A percentile compares a stretch with the other conserved stretches of the same genome.
Evolutionary conservation across 2,888 invertebrate species (phyloP).

Genomic region (Cephus spinipes): DNA sequence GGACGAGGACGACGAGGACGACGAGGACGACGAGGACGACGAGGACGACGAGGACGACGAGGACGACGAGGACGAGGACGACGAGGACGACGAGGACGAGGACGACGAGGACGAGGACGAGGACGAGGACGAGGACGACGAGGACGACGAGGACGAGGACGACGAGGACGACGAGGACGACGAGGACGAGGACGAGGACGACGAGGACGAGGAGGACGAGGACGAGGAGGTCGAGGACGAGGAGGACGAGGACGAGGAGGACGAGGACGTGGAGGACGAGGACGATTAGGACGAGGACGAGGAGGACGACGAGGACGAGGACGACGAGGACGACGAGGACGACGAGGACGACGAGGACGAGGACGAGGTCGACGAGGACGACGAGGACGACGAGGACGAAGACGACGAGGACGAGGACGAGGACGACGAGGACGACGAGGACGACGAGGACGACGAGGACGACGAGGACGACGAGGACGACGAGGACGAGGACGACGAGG

Average conservation of each 20-base stretch:
- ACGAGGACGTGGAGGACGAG: no score
- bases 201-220: constrained; percentile 1
- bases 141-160: constrained; percentile 10
- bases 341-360: neutral
- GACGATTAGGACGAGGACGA: no score
- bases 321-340: neutral
- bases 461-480: constrained; percentile 4
- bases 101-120: constrained; percentile 5
- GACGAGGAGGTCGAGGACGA: neutral
- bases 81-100: constrained; percentile 12
- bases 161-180: constrained; percentile 6
- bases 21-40: neutral
- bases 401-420: neutral
- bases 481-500: neutral
- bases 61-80: neutral
- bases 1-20: neutral
- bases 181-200: constrained; percentile 4
- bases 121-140: constrained; percentile 6
- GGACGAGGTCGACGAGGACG: neutral
- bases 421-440: neutral
- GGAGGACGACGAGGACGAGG: neutral
- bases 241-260: neutral
- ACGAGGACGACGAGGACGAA: no score
- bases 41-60: constrained; percentile 7
- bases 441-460: neutral